Evolutionary conservation across 2,888 invertebrate genomes (phyloP), one percentile per base, ranked within the genome.

Genomic region (Lasioglossum malachurum): DNA sequence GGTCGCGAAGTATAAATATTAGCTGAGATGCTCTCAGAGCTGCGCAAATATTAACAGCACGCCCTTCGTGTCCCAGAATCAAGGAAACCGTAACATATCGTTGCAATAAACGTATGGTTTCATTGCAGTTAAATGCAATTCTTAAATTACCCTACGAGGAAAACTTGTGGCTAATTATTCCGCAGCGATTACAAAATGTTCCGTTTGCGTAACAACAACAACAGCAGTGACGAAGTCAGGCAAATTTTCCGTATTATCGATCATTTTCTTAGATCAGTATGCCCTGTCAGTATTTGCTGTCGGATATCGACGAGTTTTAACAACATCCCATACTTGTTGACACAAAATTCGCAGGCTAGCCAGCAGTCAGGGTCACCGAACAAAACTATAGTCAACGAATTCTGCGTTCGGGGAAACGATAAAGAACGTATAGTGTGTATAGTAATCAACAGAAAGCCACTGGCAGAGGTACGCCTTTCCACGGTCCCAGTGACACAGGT

Each of bases 401-500:
- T 67, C 31, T n/a, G 67, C 3, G 19, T 19, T 67, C 27, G 31
- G 23, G 35, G 19, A 10, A 67, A 67, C 67, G 35, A 67, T 35
- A 10, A 35, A 67, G 67, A 10, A 67, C 19, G 0, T 1, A 67
- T 4, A 8, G 31, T 19, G 4, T 23, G 12, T 23, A n/a, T n/a
- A n/a, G 53, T 23, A 67, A 41, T 41, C 23, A 46, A 35, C 64
- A 38, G 57, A 71, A 82, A 78, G 79, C 85, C 84, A 87, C 87
- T 27, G 75, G 67, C 49, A 41, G 71, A 79, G 57, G 44, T 46
- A 44, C 57, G 75, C 27, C 72, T 75, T 73, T 82, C 80, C 79
- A 90, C 78, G 57, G 69, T 73, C 57, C 38, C 44, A 46, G 72
- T 60, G 73, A 79, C 80, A 69, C 77, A 69, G 71, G 80, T 81